Conservation (phyloP, 2,113 vertebrate species). For the Labrus mixtus region DNA sequence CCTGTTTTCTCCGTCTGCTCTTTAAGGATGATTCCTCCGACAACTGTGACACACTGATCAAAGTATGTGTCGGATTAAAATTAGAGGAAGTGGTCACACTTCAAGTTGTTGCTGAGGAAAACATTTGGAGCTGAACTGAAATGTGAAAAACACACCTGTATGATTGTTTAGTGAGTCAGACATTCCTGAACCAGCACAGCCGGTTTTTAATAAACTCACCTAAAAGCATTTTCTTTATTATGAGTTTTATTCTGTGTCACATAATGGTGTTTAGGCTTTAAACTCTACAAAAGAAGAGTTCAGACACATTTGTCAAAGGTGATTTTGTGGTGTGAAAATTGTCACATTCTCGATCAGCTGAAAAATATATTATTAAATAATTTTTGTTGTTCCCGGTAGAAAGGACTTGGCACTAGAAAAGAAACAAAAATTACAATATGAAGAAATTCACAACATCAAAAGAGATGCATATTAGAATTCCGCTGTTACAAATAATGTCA, state of each 20-base stretch:
- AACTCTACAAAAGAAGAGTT: neutral
- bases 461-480: too few species aligned
- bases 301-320: neutral
- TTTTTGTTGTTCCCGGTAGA: neutral
- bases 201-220: slow-evolving; percentile 2
- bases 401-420: too few species aligned
- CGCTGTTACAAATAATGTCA: too few species aligned
- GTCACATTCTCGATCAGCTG: neutral
- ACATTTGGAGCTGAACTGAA: slow-evolving; percentile 1
- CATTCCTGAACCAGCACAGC: neutral
- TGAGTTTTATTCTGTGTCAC: neutral
- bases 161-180: neutral
- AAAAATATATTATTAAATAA: too few species aligned
- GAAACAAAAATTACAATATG: too few species aligned
- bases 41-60: slow-evolving; percentile 29
- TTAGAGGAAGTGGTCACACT: slow-evolving; percentile 16
- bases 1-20: neutral
- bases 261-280: neutral
- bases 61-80: slow-evolving; percentile 21
- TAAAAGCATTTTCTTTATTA: slow-evolving; percentile 43
- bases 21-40: slow-evolving; percentile 20
- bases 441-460: too few species aligned
- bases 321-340: neutral
- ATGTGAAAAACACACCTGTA: neutral
- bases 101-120: neutral